Base-by-base conservation (phyloP, 2,113 vertebrate genomes). In the Pandion haliaetus region DNA sequence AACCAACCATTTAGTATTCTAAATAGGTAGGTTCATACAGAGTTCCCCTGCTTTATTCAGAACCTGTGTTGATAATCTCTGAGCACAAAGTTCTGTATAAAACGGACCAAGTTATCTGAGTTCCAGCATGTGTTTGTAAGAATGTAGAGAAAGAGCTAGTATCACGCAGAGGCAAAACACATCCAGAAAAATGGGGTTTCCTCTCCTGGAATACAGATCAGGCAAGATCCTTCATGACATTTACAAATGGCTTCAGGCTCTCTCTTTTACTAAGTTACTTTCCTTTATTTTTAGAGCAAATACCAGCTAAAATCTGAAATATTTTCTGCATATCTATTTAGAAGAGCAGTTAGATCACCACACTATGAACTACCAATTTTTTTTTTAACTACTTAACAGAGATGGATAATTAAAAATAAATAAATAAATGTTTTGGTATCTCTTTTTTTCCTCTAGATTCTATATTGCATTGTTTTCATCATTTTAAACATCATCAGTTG, bases 361-460 rank as follows among this genome's bases (percentile, higher is more conserved):
- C 17, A n/a, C 25, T 44, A 62, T 66, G 21, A 86, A 81, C 21
- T 58, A 63, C 4, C 13, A 23, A 12, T 49, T 36, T 19, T 85
- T 63, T 93, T 87, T 58, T 77, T 88, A 84, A 93, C 24, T 93
- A 54, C 50, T 92, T 96, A 90, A 67, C n/a, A 85, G 61, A 83
- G 49, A n/a, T 58, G 32, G 57, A 74, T 83, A 82, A 86, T 95
- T 96, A 97, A 97, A 98, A 97, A 97, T 82, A 97, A 88, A 73
- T 72, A 91, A 67, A 90, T 49, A 14, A 7, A 3, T 93, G 59
- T 88, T 96, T 95, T 96, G 65, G 74, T 77, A 94, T 88, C n/a
- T 67, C 25, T 49, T 92, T 93, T 79, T 45, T 63, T 31, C 74
- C 61, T 79, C 62, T 69, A 42, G 76, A 55, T 90, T 97, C 86